Base-by-base conservation (phyloP, 2,113 vertebrate genomes). In the Irena cyanogastra region DNA sequence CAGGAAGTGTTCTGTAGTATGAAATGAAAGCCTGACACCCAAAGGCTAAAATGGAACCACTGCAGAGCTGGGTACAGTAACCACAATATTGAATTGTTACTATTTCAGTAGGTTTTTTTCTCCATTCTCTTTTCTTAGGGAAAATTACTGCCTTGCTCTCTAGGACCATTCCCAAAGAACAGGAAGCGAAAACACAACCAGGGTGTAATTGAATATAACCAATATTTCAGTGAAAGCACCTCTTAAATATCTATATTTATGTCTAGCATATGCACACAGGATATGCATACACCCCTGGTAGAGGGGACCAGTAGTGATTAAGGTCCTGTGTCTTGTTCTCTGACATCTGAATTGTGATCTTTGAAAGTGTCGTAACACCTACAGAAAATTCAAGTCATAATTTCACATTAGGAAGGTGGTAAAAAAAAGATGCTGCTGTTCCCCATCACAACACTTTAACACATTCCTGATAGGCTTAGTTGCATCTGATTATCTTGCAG, bases 11-110 rank as follows among this genome's bases (percentile, higher is more conserved):
- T 94, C 78, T 17, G 33, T 76, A 53, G 87, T 64, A 78, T 57
- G 80, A 94, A 97, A 97, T 89, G 93, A 96, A 97, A 95, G 95
- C 78, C 91, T 95, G 90, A 95, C 94, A 96, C 94, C 87, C 94
- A 95, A 96, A 93, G 93, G 91, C 87, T 94, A 54, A 94, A 96
- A 61, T 0, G 4, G 42, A 90, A 95, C 23, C 45, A 75, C 63
- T 87, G 52, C 76, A 93, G 90, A 90, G 6, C 61, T 72, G 26
- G 8, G 50, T 26, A 59, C 11, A 27, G 33, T 39, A 89, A 87
- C 22, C 23, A 69, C 16, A 30, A 15, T 9, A 3, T 23, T 72
- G 53, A 85, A 33, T 13, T 83, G 42, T 45, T 18, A 35, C 4
- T 39, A 33, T 68, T 81, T 63, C 47, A 60, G 20, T 1, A 1